A percentile compares a stretch with the other conserved stretches of the same genome.
phyloP scores from a whole-genome alignment of 1,140 invertebrate genomes.

The Pseudomyrmex sp. region DNA sequence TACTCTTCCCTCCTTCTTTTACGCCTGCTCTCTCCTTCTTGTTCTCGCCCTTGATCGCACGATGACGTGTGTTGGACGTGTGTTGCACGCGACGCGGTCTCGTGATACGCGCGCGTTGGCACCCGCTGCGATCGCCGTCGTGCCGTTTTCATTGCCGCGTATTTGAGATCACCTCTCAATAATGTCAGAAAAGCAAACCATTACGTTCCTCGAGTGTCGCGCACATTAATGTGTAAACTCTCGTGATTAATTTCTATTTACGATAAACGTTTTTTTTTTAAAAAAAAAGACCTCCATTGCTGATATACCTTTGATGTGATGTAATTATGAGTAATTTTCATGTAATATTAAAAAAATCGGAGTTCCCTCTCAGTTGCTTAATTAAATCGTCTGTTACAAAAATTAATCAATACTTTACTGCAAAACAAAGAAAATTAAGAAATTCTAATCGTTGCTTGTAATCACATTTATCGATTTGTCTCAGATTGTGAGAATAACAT shows the following conservation, averaged over 20 bases:
- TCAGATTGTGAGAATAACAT: neutral
- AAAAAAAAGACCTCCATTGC: no score
- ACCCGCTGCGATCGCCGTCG: conserved; percentile 52
- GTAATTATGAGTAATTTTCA: no score
- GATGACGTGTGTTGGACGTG: conserved; percentile 75
- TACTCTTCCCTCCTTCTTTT: conserved; percentile 34
- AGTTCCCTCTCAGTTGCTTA: no score
- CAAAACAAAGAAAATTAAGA: no score
- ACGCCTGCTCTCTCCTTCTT: conserved; percentile 9
- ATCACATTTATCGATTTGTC: neutral
- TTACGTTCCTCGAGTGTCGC: neutral
- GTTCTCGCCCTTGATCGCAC: conserved; percentile 27
- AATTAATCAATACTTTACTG: no score
- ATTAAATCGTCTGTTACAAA: no score
- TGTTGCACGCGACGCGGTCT: conserved; percentile 51
- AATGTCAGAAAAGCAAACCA: neutral
- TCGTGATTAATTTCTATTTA: neutral
- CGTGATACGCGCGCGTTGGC: conserved; percentile 47
- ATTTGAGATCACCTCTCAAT: neutral
- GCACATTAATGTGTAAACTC: no score
- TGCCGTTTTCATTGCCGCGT: conserved; percentile 23
- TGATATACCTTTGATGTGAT: no score
- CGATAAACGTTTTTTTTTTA: no score
- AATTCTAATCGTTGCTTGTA: no score
- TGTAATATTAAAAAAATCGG: no score